Evolutionary conservation across 2,888 invertebrate genomes (phyloP), one percentile per base, ranked within the genome.

Genomic region (Tachina lurida): DNA sequence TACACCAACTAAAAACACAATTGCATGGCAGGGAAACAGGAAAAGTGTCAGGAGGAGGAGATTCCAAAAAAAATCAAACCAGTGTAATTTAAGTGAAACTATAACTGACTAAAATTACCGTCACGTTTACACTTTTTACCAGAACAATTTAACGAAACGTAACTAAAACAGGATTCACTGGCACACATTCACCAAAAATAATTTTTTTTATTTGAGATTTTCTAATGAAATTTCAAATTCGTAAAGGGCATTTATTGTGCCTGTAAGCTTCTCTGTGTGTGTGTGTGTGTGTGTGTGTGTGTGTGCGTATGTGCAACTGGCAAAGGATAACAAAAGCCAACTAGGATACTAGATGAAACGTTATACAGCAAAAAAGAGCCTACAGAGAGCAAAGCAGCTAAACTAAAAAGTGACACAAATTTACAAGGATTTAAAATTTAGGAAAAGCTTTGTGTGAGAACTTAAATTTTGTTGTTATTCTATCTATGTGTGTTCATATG

Each of bases 211-310:
- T 54, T 65, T 3, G 9, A 60, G 43, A 63, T 54, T 71, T 76
- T 68, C 60, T 83, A 83, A 81, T 81, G 75, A 83, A 86, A 86
- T 83, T 86, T 80, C 31, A 86, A 86, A 86, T 86, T 86, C 83
- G 67, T 22, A 83, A 83, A 86, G 76, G 47, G 10, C 17, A 17
- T 1, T 3, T 19, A 49, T 15, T 15, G 19, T 49, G 47, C n/a
- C 12, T n/a, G 39, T 47, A 47, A 15, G 22, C 12, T 45, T 15
- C 13, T 7, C 19, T 49, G 39, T 22, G 3, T 3, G 10, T 22
- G 13, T 12, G 47, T 49, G 54, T n/a, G n/a, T 43, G 65, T 52
- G 2, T 13, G 41, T 47, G 19, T 47, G 54, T 63, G 15, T 17
- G 12, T 60, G 39, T 56, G 8, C 54, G 22, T 63, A 15, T 10